A percentile compares a stretch with the other conserved stretches of the same genome.
These are phyloP conservation scores for Onthophagus sagittarius DNA, from an alignment of 2,888 invertebrate genomes.

Conservation along the genomic window DNA sequence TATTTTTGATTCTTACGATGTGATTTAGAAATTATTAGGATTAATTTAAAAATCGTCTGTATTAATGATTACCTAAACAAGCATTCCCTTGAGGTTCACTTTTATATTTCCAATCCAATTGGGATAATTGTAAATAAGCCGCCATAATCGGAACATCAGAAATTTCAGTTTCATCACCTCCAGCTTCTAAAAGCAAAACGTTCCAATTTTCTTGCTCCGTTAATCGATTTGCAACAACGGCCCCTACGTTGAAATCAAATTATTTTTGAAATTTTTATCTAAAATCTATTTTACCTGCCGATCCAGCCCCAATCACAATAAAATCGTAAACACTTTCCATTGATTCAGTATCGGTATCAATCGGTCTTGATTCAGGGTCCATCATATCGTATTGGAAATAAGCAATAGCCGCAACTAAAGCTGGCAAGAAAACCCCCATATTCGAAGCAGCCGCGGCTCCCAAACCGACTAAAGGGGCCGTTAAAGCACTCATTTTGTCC, in stretches of 20 bases:
- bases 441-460: slow-evolving; percentile 65
- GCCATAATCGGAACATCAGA: slow-evolving; percentile 86
- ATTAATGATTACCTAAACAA: slow-evolving; percentile 64
- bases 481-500: slow-evolving; percentile 60
- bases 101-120: slow-evolving; percentile 90
- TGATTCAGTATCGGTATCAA: slow-evolving; percentile 63
- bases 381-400: slow-evolving; percentile 82
- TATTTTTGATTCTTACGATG: too few species aligned
- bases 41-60: too few species aligned
- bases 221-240: slow-evolving; percentile 79
- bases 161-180: slow-evolving; percentile 87
- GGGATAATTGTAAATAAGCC: slow-evolving; percentile 80
- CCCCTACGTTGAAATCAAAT: slow-evolving; percentile 59
- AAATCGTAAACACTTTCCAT: slow-evolving; percentile 74
- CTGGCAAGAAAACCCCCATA: slow-evolving; percentile 78
- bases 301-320: slow-evolving; percentile 81
- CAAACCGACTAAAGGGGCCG: slow-evolving; percentile 64
- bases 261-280: too few species aligned
- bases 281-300: slow-evolving; percentile 60
- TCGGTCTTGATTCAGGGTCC: slow-evolving; percentile 76
- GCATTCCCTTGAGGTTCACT: slow-evolving; percentile 81
- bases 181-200: slow-evolving; percentile 78
- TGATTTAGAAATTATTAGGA: too few species aligned
- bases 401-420: slow-evolving; percentile 78
- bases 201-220: slow-evolving; percentile 78